Conservation (phyloP, 2,888 invertebrate species). For the Aleiodes alternator region DNA sequence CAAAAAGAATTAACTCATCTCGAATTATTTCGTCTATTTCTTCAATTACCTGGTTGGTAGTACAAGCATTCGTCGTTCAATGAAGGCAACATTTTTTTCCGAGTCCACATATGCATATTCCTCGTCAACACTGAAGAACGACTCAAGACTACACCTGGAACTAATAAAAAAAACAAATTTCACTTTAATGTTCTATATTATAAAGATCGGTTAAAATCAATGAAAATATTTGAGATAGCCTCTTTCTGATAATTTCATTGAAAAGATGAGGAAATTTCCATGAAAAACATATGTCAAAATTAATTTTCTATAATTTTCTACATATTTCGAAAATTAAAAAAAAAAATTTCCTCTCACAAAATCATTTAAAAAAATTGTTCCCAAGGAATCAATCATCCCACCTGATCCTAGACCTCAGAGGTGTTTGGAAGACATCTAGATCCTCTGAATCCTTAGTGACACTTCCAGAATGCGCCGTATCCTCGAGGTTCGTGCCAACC, state of each 20-base stretch:
- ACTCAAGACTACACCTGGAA: conserved; percentile 57
- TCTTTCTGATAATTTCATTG: no score
- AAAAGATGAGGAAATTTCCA: no score
- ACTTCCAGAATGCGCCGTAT: conserved; percentile 16
- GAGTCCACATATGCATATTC: conserved; percentile 86
- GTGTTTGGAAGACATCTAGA: conserved; percentile 24
- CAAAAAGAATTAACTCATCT: no score
- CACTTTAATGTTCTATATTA: not conserved
- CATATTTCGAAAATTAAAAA: not conserved
- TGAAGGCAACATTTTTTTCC: conserved; percentile 83
- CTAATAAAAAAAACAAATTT: conserved; percentile 10
- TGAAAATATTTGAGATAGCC: no score
- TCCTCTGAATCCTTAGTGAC: conserved; percentile 4
- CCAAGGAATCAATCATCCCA: not conserved
- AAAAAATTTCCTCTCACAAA: conserved; percentile 10
- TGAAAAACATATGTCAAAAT: no score
- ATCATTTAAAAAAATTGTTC: not conserved
- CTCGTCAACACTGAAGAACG: conserved; percentile 81
- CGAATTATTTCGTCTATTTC: no score
- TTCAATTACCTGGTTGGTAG: conserved; percentile 78
- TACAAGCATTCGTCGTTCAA: conserved; percentile 80
- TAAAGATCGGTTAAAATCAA: not conserved
- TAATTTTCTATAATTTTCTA: not conserved
- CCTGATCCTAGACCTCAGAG: conserved; percentile 19
- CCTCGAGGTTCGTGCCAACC: not conserved